phyloP scores from a whole-genome alignment of 2,797 vertebrate species.

The Petrocephalus schoutedeni region DNA sequence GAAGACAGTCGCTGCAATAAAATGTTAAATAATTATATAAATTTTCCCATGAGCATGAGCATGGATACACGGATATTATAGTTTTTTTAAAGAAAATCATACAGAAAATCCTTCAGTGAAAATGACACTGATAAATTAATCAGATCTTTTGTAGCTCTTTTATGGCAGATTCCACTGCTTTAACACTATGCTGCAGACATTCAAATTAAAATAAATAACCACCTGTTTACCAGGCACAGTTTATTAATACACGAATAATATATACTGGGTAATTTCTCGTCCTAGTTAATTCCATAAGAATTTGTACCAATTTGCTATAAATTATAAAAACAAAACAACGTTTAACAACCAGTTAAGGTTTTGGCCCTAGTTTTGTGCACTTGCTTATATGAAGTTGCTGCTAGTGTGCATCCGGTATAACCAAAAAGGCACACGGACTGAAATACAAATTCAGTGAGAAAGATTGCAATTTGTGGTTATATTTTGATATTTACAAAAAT shows the following conservation, averaged over 20 bases:
- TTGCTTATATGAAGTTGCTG: constrained; percentile 22
- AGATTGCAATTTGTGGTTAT: background rate
- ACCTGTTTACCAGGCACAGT: background rate
- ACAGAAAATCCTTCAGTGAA: background rate
- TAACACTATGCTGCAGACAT: background rate
- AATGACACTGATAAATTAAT: background rate
- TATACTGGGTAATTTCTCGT: background rate
- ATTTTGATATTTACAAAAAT: background rate
- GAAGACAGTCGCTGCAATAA: background rate
- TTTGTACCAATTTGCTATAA: no score
- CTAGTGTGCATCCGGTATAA: constrained; percentile 7
- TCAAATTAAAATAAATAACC: background rate
- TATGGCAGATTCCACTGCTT: background rate
- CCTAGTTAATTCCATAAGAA: background rate
- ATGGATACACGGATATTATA: background rate
- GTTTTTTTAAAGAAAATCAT: no score
- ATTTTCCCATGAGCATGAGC: background rate
- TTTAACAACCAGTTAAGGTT: constrained; percentile 32
- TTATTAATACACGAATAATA: background rate
- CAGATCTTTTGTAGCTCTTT: background rate
- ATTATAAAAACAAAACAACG: no score
- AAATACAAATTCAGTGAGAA: background rate
- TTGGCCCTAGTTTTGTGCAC: constrained; percentile 21
- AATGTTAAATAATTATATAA: background rate
- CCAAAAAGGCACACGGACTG: constrained; percentile 12